These are phyloP conservation scores for Drosophila repletoides DNA, from an alignment of 1,140 invertebrate genomes.

Conservation along the genomic window DNA sequence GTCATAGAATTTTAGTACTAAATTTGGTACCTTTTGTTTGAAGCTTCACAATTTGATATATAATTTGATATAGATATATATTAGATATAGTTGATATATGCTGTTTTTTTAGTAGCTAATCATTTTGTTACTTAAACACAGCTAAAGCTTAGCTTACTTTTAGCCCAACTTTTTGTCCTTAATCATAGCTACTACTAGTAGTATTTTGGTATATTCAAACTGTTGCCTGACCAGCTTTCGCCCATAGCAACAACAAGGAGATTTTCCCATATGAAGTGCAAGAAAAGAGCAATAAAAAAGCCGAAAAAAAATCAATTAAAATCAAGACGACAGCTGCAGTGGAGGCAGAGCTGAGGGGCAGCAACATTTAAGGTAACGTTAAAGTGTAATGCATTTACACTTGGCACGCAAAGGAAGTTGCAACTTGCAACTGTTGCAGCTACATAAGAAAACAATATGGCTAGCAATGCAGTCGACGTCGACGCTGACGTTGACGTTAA, in stretches of 20 bases:
- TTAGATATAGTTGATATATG: too few relatives aligned
- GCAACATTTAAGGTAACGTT: slow-evolving; percentile 67
- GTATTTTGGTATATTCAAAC: not conserved
- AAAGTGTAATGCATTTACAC: slow-evolving; percentile 77
- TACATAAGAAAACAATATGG: slow-evolving; percentile 22
- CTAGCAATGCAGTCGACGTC: slow-evolving; percentile 29
- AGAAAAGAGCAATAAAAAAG: slow-evolving; percentile 32
- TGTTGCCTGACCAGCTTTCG: slow-evolving; percentile 48
- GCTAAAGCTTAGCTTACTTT: too few relatives aligned
- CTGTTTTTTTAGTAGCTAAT: too few relatives aligned
- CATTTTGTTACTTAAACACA: too few relatives aligned
- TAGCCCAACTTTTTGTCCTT: too few relatives aligned
- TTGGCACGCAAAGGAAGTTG: slow-evolving; percentile 80
- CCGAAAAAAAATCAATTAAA: slow-evolving; percentile 75
- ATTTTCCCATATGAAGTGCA: slow-evolving; percentile 52
- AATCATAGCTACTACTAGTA: too few relatives aligned
- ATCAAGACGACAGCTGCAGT: slow-evolving; percentile 67
- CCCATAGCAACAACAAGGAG: slow-evolving; percentile 20
- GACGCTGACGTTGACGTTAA: slow-evolving; percentile 15
- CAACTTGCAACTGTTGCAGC: slow-evolving; percentile 44
- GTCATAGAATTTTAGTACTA: too few relatives aligned
- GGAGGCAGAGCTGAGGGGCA: not conserved
- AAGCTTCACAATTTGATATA: too few relatives aligned
- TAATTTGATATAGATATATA: too few relatives aligned
- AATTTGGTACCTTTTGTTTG: too few relatives aligned